A percentile compares a stretch with the other conserved stretches of the same genome.
Conservation (phyloP, 2,888 invertebrate species). For the Epinotia nisella region DNA sequence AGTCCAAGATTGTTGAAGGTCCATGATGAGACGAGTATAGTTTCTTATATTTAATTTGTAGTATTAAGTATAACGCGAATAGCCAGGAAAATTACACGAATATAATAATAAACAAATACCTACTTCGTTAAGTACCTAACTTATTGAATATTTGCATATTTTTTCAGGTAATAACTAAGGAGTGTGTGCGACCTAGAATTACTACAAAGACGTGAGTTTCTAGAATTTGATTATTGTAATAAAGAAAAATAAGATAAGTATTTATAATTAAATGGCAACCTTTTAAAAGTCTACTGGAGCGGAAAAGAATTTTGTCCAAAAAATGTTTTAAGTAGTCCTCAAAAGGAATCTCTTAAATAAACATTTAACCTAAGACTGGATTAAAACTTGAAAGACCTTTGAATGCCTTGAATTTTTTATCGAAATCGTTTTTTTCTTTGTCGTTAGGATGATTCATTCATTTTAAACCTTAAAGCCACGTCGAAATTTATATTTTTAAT, state of each 20-base stretch:
- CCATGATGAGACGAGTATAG: too few species aligned
- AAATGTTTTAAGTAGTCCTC: not conserved
- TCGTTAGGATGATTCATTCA: conserved; percentile 13
- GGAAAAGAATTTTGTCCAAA: not conserved
- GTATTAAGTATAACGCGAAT: too few species aligned
- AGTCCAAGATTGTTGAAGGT: too few species aligned
- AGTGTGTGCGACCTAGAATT: too few species aligned
- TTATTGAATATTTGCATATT: too few species aligned
- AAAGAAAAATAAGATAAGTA: too few species aligned
- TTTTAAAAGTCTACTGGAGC: not conserved
- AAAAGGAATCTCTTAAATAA: conserved; percentile 5
- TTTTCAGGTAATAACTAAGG: conserved; percentile 14
- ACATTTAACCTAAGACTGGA: not conserved
- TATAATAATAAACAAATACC: too few species aligned
- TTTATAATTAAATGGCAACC: not conserved
- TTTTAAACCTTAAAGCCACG: not conserved
- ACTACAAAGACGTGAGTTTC: too few species aligned
- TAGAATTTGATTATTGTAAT: too few species aligned
- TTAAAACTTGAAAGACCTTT: conserved; percentile 2
- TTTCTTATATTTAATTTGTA: too few species aligned
- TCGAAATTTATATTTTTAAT: not conserved
- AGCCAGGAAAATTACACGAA: too few species aligned
- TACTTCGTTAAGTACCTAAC: too few species aligned
- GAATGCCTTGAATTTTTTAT: conserved; percentile 7
- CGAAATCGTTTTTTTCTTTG: not conserved